phyloP scores from a whole-genome alignment of 2,888 invertebrate species.

The Thyatira batis region DNA sequence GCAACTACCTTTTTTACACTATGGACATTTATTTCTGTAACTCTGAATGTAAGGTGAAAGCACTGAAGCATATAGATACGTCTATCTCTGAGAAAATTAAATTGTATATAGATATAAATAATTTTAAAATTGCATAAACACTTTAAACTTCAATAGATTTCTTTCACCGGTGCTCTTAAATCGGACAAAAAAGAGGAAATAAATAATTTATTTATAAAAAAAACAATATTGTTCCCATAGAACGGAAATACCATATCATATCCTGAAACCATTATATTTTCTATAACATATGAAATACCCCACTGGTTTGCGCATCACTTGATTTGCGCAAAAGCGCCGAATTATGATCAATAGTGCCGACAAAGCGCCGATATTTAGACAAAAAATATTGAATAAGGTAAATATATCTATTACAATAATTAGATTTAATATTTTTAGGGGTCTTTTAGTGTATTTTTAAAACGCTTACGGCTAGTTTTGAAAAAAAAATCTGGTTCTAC shows the following conservation, averaged over 20 bases:
- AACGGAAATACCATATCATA: slow-evolving; percentile 77
- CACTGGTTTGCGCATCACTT: slow-evolving; percentile 66
- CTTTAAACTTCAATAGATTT: background rate
- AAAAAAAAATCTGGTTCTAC: too few species aligned
- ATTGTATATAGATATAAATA: slow-evolving; percentile 4
- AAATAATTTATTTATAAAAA: slow-evolving; percentile 44
- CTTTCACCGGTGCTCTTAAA: background rate
- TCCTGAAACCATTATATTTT: slow-evolving; percentile 54
- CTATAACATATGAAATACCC: slow-evolving; percentile 50
- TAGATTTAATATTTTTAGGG: background rate
- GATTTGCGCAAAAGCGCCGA: slow-evolving; percentile 65
- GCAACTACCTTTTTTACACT: too few species aligned
- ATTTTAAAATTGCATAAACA: slow-evolving; percentile 5
- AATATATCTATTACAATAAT: slow-evolving; percentile 38
- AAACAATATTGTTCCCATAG: slow-evolving; percentile 46
- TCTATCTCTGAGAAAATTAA: too few species aligned
- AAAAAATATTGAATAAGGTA: slow-evolving; percentile 43
- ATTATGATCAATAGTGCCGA: slow-evolving; percentile 29
- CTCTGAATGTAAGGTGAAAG: too few species aligned
- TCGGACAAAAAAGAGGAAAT: slow-evolving; percentile 52
- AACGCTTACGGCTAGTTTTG: background rate
- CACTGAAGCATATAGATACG: too few species aligned
- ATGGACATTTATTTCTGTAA: too few species aligned
- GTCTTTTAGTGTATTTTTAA: background rate
- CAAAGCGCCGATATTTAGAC: slow-evolving; percentile 39